phyloP scores from a whole-genome alignment of 2,797 vertebrate species.

The Hybognathus amarus region DNA sequence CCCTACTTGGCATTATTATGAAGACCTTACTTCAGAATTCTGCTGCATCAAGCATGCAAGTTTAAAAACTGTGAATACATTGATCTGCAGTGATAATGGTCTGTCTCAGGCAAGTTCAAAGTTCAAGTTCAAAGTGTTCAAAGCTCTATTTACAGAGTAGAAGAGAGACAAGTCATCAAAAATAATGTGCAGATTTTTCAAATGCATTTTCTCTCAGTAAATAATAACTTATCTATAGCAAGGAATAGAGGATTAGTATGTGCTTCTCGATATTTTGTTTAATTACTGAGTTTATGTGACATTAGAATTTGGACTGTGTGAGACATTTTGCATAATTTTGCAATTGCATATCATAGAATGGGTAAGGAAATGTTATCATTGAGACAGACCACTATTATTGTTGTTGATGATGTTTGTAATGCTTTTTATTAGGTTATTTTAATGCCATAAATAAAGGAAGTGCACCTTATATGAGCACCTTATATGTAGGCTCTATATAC shows the following conservation, averaged over 20 bases:
- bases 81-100: neutral
- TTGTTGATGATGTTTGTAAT: no score
- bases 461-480: neutral
- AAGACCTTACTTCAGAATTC: neutral
- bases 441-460: neutral
- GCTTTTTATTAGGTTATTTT: neutral
- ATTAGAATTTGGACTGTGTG: no score
- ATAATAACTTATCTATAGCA: neutral
- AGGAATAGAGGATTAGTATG: neutral
- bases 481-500: neutral
- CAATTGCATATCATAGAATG: no score
- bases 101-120: neutral
- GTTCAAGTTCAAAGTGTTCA: no score
- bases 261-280: neutral
- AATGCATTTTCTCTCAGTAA: neutral
- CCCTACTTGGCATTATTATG: no score
- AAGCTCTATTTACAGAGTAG: neutral
- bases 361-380: neutral
- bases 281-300: neutral
- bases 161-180: neutral
- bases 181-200: neutral
- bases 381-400: no score
- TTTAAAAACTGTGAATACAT: neutral
- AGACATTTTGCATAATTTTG: no score
- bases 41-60: neutral